phyloP scores from a whole-genome alignment of 2,888 invertebrate genomes.

The Drosophila sordidula region DNA sequence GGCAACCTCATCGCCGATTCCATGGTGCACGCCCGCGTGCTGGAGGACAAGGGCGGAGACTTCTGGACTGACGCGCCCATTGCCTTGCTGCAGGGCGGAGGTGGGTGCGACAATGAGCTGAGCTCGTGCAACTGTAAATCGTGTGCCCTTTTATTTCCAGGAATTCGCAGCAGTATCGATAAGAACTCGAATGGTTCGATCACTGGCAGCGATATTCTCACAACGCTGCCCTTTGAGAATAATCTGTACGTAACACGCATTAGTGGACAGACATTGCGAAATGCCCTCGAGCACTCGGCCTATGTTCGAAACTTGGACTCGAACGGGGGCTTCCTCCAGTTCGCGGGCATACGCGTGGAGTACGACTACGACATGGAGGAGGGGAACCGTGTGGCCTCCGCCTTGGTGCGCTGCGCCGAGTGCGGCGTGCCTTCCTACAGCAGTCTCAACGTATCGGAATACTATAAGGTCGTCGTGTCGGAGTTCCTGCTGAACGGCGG shows the following conservation, averaged over 20 bases:
- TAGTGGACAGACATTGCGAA: slow-evolving; percentile 88
- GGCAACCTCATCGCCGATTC: slow-evolving; percentile 93
- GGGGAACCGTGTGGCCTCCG: slow-evolving; percentile 88
- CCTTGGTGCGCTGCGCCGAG: slow-evolving; percentile 88
- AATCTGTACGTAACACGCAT: slow-evolving; percentile 88
- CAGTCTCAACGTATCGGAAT: slow-evolving; percentile 86
- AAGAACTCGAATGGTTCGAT: slow-evolving; percentile 86
- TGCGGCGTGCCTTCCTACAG: slow-evolving; percentile 88
- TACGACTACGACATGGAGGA: slow-evolving; percentile 88
- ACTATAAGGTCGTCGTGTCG: slow-evolving; percentile 89
- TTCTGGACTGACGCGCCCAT: slow-evolving; percentile 93
- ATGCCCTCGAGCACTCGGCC: slow-evolving; percentile 90
- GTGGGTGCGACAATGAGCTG: slow-evolving; percentile 70
- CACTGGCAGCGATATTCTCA: slow-evolving; percentile 90
- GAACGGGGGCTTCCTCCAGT: slow-evolving; percentile 92
- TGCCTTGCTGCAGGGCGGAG: slow-evolving; percentile 91
- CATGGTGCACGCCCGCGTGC: slow-evolving; percentile 87
- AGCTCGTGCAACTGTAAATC: background rate
- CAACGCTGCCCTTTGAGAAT: slow-evolving; percentile 92
- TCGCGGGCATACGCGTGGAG: slow-evolving; percentile 90
- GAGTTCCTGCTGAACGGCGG: slow-evolving; percentile 91
- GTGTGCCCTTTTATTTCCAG: slow-evolving; percentile 41
- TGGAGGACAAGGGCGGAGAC: slow-evolving; percentile 73
- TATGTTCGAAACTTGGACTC: slow-evolving; percentile 85
- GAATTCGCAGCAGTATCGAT: slow-evolving; percentile 89